Conservation (phyloP, 2,113 vertebrate genomes). For the Neotragus pygmaeus region DNA sequence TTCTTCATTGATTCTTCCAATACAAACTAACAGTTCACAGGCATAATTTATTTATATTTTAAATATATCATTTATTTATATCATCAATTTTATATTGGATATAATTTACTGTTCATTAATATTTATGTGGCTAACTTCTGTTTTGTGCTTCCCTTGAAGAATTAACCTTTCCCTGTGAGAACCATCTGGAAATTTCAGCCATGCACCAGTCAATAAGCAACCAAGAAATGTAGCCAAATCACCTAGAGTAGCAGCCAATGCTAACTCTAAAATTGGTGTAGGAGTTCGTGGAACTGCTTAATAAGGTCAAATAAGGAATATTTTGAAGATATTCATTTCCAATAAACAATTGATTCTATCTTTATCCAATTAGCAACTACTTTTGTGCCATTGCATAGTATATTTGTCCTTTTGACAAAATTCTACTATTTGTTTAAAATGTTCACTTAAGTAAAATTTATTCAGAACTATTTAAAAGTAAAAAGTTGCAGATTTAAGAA, state of each 20-base stretch:
- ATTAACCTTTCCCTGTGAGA: neutral
- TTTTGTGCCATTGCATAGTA: neutral
- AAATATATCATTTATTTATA: neutral
- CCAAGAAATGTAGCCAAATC: neutral
- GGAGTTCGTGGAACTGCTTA: neutral
- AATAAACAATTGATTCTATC: neutral
- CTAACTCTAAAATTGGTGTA: neutral
- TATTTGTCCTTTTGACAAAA: neutral
- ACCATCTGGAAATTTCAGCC: neutral
- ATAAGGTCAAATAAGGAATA: neutral
- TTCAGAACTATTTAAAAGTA: slow-evolving; percentile 15
- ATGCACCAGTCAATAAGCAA: neutral
- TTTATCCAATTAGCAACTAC: neutral
- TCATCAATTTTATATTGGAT: neutral
- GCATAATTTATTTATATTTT: neutral
- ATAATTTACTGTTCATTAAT: neutral
- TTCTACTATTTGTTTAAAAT: neutral
- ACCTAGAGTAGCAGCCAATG: neutral
- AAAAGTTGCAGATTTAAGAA: neutral
- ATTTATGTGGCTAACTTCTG: neutral
- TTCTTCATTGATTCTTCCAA: neutral
- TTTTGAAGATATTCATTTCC: neutral
- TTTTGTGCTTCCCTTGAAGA: neutral
- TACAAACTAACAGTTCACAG: neutral
- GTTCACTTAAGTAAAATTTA: neutral